phyloP scores from a whole-genome alignment of 2,113 vertebrate genomes.

The Cathartes aura region DNA sequence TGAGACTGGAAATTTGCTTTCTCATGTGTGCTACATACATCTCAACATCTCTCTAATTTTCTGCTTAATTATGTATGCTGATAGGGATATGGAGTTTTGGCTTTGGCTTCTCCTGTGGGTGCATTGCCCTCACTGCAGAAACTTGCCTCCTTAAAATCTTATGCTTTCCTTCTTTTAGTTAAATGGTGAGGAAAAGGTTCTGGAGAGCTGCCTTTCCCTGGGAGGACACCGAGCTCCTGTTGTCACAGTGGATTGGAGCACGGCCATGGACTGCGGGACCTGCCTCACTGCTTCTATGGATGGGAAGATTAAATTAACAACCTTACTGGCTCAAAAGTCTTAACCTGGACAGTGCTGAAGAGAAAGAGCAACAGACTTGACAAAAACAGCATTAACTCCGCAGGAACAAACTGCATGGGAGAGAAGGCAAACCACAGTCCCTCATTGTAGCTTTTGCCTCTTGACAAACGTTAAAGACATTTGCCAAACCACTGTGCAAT shows the following conservation, averaged over 20 bases:
- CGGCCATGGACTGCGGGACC: conserved; percentile 94
- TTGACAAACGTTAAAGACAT: not conserved
- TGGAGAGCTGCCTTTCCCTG: conserved; percentile 89
- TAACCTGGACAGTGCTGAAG: conserved; percentile 28
- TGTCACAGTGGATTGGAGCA: conserved; percentile 97
- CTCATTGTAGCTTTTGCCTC: conserved; percentile 25
- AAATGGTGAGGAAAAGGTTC: conserved; percentile 81
- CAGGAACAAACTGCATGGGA: not conserved
- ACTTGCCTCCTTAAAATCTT: not conserved
- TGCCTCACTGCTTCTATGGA: conserved; percentile 98
- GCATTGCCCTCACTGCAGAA: not conserved
- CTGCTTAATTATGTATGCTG: not conserved
- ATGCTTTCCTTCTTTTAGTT: conserved; percentile 75
- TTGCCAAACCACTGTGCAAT: conserved; percentile 35
- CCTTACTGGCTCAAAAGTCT: conserved; percentile 90
- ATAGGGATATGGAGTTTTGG: not conserved
- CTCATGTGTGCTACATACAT: not conserved
- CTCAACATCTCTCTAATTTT: not conserved
- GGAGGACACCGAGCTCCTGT: conserved; percentile 94
- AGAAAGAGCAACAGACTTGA: not conserved
- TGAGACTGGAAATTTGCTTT: not conserved
- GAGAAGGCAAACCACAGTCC: not conserved
- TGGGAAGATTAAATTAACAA: conserved; percentile 96
- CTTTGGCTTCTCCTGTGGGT: not conserved
- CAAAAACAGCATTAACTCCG: not conserved